Conservation (phyloP, 2,113 vertebrate species). For the Excalfactoria chinensis region DNA sequence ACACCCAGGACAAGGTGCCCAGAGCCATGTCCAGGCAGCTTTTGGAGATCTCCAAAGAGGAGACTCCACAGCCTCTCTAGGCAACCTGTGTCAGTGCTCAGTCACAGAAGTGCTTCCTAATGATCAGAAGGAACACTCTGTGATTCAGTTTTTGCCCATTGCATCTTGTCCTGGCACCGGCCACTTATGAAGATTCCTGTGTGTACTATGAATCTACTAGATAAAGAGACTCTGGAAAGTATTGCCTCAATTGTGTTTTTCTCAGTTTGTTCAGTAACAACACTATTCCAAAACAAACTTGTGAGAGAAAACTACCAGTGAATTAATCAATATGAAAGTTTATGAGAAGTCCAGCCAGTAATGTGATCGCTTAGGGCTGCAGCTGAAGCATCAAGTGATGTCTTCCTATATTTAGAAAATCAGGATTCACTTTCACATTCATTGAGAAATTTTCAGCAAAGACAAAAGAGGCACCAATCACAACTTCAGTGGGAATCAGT, state of each 20-base stretch:
- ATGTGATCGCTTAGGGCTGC: background rate
- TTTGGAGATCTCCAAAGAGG: background rate
- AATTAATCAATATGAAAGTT: background rate
- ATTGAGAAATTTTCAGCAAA: background rate
- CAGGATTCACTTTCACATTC: background rate
- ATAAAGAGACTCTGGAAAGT: background rate
- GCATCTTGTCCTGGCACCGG: background rate
- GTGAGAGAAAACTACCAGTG: background rate
- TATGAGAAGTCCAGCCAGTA: background rate
- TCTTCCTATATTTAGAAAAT: background rate
- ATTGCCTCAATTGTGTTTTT: background rate
- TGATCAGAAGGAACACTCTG: background rate
- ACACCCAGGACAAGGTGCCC: background rate
- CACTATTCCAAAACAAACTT: background rate
- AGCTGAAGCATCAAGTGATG: background rate
- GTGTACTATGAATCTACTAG: background rate
- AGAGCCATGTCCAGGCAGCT: background rate
- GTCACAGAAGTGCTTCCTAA: no score
- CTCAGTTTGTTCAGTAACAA: background rate
- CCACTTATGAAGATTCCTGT: background rate
- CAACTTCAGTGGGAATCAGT: background rate
- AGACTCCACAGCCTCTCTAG: background rate
- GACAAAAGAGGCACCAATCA: background rate
- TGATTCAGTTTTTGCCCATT: background rate
- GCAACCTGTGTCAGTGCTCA: background rate